Evolutionary conservation across 2,888 invertebrate genomes (phyloP), one percentile per base, ranked within the genome.

Genomic region (Parnassius smintheus): DNA sequence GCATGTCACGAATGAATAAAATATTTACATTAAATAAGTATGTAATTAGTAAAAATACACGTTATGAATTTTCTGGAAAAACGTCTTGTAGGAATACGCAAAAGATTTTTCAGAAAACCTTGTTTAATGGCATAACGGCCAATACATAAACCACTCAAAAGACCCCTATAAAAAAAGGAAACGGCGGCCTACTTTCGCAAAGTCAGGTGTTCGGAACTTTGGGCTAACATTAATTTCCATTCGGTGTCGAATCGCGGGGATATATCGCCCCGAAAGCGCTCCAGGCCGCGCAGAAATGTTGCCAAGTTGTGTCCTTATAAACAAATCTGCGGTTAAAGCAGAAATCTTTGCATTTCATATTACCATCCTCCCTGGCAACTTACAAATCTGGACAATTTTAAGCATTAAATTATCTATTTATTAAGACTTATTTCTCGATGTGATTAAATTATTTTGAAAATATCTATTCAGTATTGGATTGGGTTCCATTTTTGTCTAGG

Each of bases 181-280:
- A 81, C 76, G 79, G 75, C 77, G 80, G 68, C 81, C 75, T 76
- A 80, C 77, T 82, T 81, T 79, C 73, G 78, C 79, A 75, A 83
- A 84, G 86, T 85, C 87, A 88, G 88, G 88, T 88, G 86, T 82
- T 78, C 76, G 74, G 66, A 71, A 75, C 74, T 75, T 75, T 77
- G 76, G 73, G 77, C 84, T 80, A 80, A 84, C 88, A 88, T 88
- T 87, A 88, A 88, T 88, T 88, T 85, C 85, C 79, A 88, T 88
- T 88, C 86, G 86, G 78, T 79, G 81, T 77, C 81, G 82, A 68
- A 72, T 68, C 65, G 65, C 61, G 61, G 64, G 66, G 63, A 73
- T 69, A 72, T 69, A 70, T 71, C 60, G 65, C 53, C 52, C 51
- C 13, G 53, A 57, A 53, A 57, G 12, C 46, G 45, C 57, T 46